phyloP scores from a whole-genome alignment of 2,888 invertebrate species.

The Dinocampus coccinellae region DNA sequence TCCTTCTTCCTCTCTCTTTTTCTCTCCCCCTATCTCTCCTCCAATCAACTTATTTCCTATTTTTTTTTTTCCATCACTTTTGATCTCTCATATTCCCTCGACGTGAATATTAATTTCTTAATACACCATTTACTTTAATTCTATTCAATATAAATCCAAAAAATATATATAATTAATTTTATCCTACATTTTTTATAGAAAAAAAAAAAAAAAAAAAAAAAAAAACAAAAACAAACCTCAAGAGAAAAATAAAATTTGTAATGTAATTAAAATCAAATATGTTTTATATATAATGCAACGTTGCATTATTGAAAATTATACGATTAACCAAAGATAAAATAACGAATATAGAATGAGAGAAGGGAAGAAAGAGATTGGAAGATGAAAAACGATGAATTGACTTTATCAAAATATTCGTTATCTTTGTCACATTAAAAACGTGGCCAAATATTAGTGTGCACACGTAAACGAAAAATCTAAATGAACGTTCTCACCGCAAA shows the following conservation, averaged over 20 bases:
- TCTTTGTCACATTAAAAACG: conserved; percentile 46
- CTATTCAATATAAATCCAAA: not conserved
- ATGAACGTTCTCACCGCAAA: not conserved
- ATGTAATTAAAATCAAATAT: not conserved
- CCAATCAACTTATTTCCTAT: too few species aligned
- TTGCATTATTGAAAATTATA: not conserved
- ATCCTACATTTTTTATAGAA: not conserved
- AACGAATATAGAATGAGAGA: not conserved
- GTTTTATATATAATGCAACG: not conserved
- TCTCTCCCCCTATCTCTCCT: conserved; percentile 10
- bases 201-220: not conserved
- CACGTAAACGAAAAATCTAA: conserved; percentile 29
- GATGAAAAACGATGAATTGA: conserved; percentile 16
- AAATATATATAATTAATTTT: too few species aligned
- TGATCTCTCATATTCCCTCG: not conserved
- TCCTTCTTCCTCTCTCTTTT: conserved; percentile 5
- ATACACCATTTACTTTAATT: not conserved
- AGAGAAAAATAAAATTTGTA: not conserved
- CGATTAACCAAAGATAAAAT: not conserved
- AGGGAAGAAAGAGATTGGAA: too few species aligned
- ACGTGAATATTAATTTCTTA: not conserved
- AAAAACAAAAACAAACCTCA: not conserved
- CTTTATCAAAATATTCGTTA: conserved; percentile 64
- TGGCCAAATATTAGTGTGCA: conserved; percentile 40
- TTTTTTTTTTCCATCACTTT: not conserved